Evolutionary conservation across 2,888 invertebrate species (phyloP).

Genomic region (Myopa tessellatipennis): DNA sequence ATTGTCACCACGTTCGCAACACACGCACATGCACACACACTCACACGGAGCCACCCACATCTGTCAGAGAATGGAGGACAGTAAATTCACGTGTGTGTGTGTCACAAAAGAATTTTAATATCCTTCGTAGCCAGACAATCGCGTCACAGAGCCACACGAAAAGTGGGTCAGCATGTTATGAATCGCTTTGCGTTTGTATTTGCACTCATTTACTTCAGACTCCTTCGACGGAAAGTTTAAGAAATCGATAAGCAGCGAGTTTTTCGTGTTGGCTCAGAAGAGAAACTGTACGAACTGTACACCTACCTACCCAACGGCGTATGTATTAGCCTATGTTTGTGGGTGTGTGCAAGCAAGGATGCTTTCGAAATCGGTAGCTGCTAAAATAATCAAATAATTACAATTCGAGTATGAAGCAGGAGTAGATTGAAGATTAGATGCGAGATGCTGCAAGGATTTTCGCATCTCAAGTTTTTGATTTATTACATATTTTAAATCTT

Average conservation of each 20-base stretch:
- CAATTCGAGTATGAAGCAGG: too few species aligned
- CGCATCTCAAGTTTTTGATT: too few species aligned
- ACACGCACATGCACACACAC: not conserved
- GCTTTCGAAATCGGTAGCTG: too few species aligned
- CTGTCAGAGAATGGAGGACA: too few species aligned
- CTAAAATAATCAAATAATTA: too few species aligned
- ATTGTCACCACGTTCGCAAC: not conserved
- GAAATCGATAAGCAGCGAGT: conserved; percentile 39
- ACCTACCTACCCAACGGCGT: too few species aligned
- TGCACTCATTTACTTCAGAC: conserved; percentile 25
- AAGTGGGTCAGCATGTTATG: conserved; percentile 33
- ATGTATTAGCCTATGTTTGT: too few species aligned
- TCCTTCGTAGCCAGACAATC: conserved; percentile 27
- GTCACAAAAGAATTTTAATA: conserved; percentile 35
- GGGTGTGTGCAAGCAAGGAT: too few species aligned
- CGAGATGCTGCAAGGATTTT: too few species aligned
- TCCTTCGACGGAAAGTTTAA: conserved; percentile 8
- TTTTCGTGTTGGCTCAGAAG: not conserved
- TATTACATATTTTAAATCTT: too few species aligned
- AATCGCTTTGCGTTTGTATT: conserved; percentile 13
- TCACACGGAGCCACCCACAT: not conserved
- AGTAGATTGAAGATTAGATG: too few species aligned
- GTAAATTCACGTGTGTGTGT: not conserved
- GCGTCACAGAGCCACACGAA: not conserved
- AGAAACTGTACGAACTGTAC: not conserved